These are phyloP conservation scores for Cephus pygmeus DNA, from an alignment of 2,888 invertebrate species.

Conservation along the genomic window DNA sequence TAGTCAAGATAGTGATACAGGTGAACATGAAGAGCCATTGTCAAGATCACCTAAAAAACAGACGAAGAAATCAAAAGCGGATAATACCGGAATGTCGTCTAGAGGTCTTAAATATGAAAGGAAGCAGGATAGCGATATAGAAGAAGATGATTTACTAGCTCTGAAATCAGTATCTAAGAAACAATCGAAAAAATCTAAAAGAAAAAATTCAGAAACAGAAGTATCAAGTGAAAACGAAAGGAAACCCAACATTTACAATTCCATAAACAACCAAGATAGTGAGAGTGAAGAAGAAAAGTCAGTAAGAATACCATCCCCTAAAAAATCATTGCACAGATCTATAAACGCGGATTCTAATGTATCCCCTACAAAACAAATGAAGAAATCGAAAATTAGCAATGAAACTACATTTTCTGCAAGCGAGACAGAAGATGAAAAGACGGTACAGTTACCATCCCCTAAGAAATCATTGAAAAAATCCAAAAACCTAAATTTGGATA, in stretches of 20 bases:
- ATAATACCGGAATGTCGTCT: no score
- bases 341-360: no score
- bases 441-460: conserved; percentile 11
- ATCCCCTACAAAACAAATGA: no score
- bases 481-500: no score
- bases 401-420: not conserved
- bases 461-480: conserved; percentile 13
- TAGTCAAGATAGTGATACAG: no score
- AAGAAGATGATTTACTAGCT: not conserved
- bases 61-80: conserved; percentile 12
- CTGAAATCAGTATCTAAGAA: conserved; percentile 4
- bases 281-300: conserved; percentile 6
- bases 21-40: not conserved
- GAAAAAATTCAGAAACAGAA: conserved; percentile 13
- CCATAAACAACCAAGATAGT: no score
- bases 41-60: conserved; percentile 9
- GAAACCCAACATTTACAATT: not conserved
- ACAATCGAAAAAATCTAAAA: conserved; percentile 14
- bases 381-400: no score
- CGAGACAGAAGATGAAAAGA: conserved; percentile 18
- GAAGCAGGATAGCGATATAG: conserved; percentile 14
- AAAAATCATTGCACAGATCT: no score
- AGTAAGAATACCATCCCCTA: not conserved
- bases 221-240: conserved; percentile 4
- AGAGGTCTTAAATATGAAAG: conserved; percentile 6